These are phyloP conservation scores for Squalus acanthias DNA, from an alignment of 2,797 vertebrate species.

Conservation along the genomic window DNA sequence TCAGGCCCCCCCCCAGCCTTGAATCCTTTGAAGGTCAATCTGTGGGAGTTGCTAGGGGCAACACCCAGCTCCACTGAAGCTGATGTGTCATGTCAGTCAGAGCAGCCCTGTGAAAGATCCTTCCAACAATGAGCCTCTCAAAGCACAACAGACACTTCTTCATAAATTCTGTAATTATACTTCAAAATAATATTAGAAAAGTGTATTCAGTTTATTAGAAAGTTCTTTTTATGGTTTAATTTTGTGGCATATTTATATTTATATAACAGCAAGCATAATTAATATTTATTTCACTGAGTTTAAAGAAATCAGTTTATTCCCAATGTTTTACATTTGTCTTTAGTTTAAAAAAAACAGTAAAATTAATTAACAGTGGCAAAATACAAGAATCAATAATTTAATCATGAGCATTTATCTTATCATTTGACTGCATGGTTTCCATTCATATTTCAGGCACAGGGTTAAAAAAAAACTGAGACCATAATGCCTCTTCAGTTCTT, in stretches of 20 bases:
- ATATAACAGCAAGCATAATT: not conserved
- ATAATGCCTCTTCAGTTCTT: not conserved
- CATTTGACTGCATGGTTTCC: not conserved
- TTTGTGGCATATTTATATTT: not conserved
- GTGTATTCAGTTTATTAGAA: not conserved
- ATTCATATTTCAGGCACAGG: not conserved
- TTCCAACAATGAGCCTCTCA: not conserved
- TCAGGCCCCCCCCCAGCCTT: not conserved
- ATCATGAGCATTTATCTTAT: not conserved
- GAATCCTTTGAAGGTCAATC: slow-evolving; percentile 11
- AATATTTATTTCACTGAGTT: not conserved
- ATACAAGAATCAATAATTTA: not conserved
- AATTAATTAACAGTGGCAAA: not conserved
- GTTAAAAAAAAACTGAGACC: not conserved
- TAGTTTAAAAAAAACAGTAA: not conserved
- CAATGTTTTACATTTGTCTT: not conserved
- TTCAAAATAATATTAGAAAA: not conserved
- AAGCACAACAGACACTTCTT: not conserved
- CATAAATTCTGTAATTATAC: not conserved
- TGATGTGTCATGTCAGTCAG: not conserved
- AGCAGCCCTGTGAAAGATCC: not conserved
- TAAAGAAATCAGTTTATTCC: not conserved
- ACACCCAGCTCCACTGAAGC: not conserved
- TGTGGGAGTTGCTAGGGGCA: not conserved
- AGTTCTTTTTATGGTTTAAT: not conserved